Evolutionary conservation across 2,797 vertebrate genomes (phyloP), one percentile per base, ranked within the genome.

Genomic region (Argentina silus): DNA sequence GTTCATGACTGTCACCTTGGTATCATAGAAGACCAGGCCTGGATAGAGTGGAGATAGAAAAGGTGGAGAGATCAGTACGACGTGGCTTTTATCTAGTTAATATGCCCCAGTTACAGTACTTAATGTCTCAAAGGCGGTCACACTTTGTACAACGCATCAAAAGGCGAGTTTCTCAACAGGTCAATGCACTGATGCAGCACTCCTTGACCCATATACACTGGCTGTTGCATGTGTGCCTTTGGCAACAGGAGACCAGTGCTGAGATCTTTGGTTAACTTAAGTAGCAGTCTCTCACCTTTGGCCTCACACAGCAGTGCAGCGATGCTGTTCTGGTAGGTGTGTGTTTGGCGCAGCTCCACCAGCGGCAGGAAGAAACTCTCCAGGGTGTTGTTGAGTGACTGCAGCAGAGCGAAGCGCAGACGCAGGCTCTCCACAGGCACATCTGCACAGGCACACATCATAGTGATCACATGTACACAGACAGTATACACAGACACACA

Each of bases 1-100:
- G 88, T 99, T 99, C 98, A 99, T 98, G 50, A 99, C 95, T 0
- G 94, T 96, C 74, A 99, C 94, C 85, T 99, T 99, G 0, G 97
- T 97, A 93, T 99, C 98, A 4, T 99, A 99, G 70, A 96, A 99
- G 86, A 98, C 94, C 50, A 99, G 91, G 36, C 95, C 95, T 96
- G 82, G 7, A 69, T 12, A 78, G 43, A 81, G 0, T 75, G 36
- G 42, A 61, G 7, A 65, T 15, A n/a, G 0, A 7, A 14, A 17
- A 23, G 48, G 9, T 63, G 19, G 12, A 36, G 11, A 17, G n/a
- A 47, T 45, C 2, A 72, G 23, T 67, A 14, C 47, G 9, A 53
- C 12, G n/a, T 11, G 17, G 19, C 44, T 78, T 70, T 1, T 53
- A 3, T 36, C 12, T 23, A 66, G 44, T 50, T 73, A 42, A 72